phyloP scores from a whole-genome alignment of 2,888 invertebrate genomes.

The Hirtodrosophila alboralis region DNA sequence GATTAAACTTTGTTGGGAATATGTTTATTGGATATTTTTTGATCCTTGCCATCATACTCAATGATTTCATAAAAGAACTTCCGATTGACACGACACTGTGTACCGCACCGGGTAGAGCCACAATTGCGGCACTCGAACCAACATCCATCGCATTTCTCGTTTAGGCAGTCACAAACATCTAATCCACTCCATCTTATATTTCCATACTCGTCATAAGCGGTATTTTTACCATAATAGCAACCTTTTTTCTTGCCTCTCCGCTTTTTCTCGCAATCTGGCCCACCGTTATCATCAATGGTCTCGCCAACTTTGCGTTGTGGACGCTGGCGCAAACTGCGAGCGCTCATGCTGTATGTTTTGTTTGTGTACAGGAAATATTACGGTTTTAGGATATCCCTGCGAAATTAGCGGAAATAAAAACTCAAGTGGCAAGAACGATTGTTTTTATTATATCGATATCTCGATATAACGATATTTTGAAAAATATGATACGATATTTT shows the following conservation, averaged over 20 bases:
- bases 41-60: conserved; percentile 91
- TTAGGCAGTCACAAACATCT: conserved; percentile 94
- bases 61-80: conserved; percentile 92
- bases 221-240: conserved; percentile 43
- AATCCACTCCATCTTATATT: conserved; percentile 86
- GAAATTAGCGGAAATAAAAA: neutral
- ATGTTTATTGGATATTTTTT: conserved; percentile 71
- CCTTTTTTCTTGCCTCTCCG: conserved; percentile 85
- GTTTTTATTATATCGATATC: too few species aligned
- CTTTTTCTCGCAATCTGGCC: conserved; percentile 86
- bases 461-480: too few species aligned
- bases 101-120: conserved; percentile 90
- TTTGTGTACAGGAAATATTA: too few species aligned
- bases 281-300: conserved; percentile 83
- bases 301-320: conserved; percentile 56
- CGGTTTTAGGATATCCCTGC: too few species aligned
- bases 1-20: conserved; percentile 36
- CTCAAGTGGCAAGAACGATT: neutral
- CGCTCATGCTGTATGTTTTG: too few species aligned
- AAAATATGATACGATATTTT: too few species aligned
- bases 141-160: conserved; percentile 91
- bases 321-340: conserved; percentile 60
- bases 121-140: conserved; percentile 92
- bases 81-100: conserved; percentile 91
- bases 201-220: conserved; percentile 89